phyloP scores from a whole-genome alignment of 2,113 vertebrate genomes.

The Zapus hudsonius region DNA sequence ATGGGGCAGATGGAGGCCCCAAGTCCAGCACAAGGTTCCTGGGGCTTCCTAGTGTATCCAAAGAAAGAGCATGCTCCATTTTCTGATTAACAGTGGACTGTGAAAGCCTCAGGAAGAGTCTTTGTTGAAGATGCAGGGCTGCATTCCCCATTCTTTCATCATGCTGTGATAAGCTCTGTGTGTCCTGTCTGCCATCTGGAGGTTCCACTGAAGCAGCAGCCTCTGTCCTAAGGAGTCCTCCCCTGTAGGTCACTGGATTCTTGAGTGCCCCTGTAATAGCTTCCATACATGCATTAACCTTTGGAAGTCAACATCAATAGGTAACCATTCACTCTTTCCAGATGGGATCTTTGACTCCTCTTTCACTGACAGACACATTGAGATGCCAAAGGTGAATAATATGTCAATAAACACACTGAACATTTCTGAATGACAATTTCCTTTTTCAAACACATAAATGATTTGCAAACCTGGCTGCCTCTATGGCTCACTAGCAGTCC shows the following conservation, averaged over 20 bases:
- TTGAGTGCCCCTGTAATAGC: background rate
- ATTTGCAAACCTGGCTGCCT: background rate
- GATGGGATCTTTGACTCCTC: background rate
- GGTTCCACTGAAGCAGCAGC: background rate
- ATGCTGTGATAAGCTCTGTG: background rate
- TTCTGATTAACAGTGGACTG: background rate
- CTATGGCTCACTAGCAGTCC: background rate
- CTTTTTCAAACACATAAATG: background rate
- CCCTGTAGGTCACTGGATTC: too few relatives aligned
- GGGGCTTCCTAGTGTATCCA: background rate
- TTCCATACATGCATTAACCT: too few relatives aligned
- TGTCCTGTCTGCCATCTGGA: background rate
- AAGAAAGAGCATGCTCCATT: background rate
- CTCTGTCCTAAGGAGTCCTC: background rate
- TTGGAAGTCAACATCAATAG: too few relatives aligned
- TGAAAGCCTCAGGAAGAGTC: background rate
- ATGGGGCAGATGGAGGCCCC: background rate
- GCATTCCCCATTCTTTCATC: background rate
- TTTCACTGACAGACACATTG: background rate
- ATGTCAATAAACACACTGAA: background rate
- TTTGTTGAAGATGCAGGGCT: background rate
- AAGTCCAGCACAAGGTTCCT: too few relatives aligned
- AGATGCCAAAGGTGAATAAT: background rate
- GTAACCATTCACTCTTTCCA: background rate
- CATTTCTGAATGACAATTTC: background rate